Evolutionary conservation across 2,113 vertebrate species (phyloP).

Genomic region (Mesembrinibis cayennensis): DNA sequence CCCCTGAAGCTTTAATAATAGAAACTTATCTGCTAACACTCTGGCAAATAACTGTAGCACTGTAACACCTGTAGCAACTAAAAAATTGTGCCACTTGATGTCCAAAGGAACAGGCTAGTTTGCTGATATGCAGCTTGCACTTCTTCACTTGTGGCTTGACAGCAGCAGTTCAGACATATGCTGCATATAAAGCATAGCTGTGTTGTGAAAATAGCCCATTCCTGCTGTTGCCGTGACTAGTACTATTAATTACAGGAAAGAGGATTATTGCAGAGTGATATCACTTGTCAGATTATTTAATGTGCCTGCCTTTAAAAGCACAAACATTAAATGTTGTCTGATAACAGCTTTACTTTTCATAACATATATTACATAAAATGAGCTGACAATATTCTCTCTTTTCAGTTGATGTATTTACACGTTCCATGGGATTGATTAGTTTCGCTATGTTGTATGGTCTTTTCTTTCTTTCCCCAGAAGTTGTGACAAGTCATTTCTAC

Average conservation of each 20-base stretch:
- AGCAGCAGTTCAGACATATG: not conserved
- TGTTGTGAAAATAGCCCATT: not conserved
- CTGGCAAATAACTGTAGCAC: not conserved
- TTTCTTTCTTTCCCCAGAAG: not conserved
- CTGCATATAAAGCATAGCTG: not conserved
- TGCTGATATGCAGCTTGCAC: not conserved
- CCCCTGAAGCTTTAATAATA: not conserved
- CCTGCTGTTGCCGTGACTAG: not conserved
- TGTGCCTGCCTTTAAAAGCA: not conserved
- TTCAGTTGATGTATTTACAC: not conserved
- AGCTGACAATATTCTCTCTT: not conserved
- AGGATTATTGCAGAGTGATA: constrained; percentile 6
- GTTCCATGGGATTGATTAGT: not conserved
- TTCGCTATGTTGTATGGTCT: not conserved
- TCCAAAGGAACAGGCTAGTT: not conserved
- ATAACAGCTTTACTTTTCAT: not conserved
- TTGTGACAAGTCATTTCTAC: not conserved
- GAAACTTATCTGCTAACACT: not conserved
- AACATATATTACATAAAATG: not conserved
- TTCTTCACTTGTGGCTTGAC: not conserved
- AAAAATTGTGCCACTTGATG: not conserved
- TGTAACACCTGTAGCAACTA: not conserved
- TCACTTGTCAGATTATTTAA: constrained; percentile 14
- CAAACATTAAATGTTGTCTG: not conserved
- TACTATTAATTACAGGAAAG: constrained; percentile 27